phyloP scores from a whole-genome alignment of 1,140 invertebrate genomes.

The Bombus impatiens region DNA sequence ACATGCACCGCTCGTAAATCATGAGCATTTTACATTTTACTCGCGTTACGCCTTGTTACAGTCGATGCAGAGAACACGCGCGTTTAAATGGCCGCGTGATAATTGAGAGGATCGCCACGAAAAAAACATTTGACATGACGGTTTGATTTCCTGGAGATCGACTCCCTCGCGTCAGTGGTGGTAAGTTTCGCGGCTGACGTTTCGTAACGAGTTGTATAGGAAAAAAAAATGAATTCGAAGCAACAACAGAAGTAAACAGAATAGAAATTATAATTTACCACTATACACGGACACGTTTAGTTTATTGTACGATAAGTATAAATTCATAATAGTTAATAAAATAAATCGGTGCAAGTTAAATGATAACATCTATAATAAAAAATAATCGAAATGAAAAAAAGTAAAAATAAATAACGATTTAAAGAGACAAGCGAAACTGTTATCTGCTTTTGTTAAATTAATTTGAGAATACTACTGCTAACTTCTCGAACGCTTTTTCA shows the following conservation, averaged over 20 bases:
- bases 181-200: neutral
- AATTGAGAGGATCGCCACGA: slow-evolving; percentile 20
- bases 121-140: neutral
- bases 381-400: neutral
- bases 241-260: too few relatives aligned
- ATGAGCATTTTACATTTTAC: slow-evolving; percentile 61
- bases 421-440: neutral
- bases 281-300: too few relatives aligned
- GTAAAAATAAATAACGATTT: neutral
- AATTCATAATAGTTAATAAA: too few relatives aligned
- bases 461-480: neutral
- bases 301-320: too few relatives aligned
- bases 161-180: neutral
- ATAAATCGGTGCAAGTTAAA: neutral
- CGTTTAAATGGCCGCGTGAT: neutral
- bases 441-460: neutral
- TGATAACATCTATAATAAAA: neutral
- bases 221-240: neutral
- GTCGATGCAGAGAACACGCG: neutral
- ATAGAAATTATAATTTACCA: neutral
- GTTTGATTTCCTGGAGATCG: slow-evolving; percentile 40
- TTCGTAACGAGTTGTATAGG: neutral
- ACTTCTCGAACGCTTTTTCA: neutral
- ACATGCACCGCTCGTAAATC: slow-evolving; percentile 54
- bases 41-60: slow-evolving; percentile 30